Evolutionary conservation across 1,140 invertebrate genomes (phyloP).

Genomic region (Odontomachus brunneus): DNA sequence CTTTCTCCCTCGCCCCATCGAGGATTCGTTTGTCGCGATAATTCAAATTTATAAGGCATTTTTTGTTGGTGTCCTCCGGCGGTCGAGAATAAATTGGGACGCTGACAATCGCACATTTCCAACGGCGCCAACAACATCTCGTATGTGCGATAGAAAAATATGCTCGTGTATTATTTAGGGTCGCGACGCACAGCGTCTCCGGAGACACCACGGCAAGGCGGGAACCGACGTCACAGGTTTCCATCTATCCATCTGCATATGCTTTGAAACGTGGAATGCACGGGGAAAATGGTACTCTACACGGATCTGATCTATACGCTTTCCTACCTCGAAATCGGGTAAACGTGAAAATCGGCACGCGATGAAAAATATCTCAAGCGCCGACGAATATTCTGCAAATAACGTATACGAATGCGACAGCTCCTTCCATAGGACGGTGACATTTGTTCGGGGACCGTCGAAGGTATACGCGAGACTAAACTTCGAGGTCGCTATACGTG

Average conservation of each 20-base stretch:
- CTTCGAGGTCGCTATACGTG: neutral
- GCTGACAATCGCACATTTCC: conserved; percentile 73
- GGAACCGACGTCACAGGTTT: conserved; percentile 77
- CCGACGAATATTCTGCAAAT: conserved; percentile 59
- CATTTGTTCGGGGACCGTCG: neutral
- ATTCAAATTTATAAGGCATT: conserved; percentile 23
- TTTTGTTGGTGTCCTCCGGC: conserved; percentile 20
- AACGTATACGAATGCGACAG: conserved; percentile 35
- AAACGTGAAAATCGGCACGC: conserved; percentile 57
- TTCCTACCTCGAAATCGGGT: conserved; percentile 62
- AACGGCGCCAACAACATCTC: conserved; percentile 62
- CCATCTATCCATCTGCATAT: conserved; percentile 82
- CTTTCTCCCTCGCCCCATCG: neutral
- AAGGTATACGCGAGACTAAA: neutral
- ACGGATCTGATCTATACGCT: conserved; percentile 68
- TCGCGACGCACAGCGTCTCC: conserved; percentile 76
- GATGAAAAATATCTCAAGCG: conserved; percentile 58
- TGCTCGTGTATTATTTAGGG: conserved; percentile 80
- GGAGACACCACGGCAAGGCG: conserved; percentile 75
- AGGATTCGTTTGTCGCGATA: conserved; percentile 4
- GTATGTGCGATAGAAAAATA: conserved; percentile 79
- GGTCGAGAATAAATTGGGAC: conserved; percentile 62
- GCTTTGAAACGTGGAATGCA: conserved; percentile 75
- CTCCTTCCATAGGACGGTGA: neutral
- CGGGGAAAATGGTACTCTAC: conserved; percentile 63